Percentiles rank a stretch among this genome's conserved stretches.
phyloP scores from a whole-genome alignment of 1,140 invertebrate species.

The Drosophila sp. region DNA sequence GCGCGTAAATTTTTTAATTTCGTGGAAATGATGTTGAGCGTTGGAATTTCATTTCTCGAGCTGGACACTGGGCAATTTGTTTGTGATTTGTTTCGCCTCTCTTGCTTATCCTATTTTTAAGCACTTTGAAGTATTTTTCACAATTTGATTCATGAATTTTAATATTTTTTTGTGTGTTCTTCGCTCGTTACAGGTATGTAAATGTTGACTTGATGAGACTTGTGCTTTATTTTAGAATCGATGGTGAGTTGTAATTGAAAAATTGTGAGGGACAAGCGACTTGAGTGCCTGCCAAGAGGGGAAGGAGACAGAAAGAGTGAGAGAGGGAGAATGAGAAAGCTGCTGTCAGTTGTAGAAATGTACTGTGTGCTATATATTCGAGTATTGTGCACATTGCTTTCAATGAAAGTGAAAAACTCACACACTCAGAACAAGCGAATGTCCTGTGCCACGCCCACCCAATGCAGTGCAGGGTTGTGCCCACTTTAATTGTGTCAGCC shows the following conservation, averaged over 20 bases:
- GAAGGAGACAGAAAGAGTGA: too few relatives aligned
- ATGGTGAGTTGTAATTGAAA: slow-evolving; percentile 31
- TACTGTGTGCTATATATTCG: background rate
- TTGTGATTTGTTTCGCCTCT: slow-evolving; percentile 54
- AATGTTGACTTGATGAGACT: slow-evolving; percentile 23
- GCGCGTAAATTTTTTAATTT: slow-evolving; percentile 82
- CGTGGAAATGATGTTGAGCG: slow-evolving; percentile 71
- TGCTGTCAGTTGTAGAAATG: background rate
- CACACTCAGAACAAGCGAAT: background rate
- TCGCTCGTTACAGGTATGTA: slow-evolving; percentile 54
- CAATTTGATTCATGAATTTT: slow-evolving; percentile 6
- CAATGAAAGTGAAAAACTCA: slow-evolving; percentile 36
- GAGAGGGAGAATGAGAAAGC: background rate
- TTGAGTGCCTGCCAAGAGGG: background rate
- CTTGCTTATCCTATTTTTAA: background rate
- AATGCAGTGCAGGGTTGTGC: background rate
- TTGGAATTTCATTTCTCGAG: slow-evolving; percentile 62
- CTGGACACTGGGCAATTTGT: slow-evolving; percentile 56
- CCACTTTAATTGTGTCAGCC: slow-evolving; percentile 36
- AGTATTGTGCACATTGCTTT: slow-evolving; percentile 1
- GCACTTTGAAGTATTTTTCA: slow-evolving; percentile 49
- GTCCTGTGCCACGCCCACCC: slow-evolving; percentile 17
- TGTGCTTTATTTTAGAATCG: slow-evolving; percentile 9
- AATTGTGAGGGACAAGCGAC: slow-evolving; percentile 10
- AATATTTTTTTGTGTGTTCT: slow-evolving; percentile 13